Evolutionary conservation across 2,113 vertebrate species (phyloP).

Genomic region (Centropus bengalensis): DNA sequence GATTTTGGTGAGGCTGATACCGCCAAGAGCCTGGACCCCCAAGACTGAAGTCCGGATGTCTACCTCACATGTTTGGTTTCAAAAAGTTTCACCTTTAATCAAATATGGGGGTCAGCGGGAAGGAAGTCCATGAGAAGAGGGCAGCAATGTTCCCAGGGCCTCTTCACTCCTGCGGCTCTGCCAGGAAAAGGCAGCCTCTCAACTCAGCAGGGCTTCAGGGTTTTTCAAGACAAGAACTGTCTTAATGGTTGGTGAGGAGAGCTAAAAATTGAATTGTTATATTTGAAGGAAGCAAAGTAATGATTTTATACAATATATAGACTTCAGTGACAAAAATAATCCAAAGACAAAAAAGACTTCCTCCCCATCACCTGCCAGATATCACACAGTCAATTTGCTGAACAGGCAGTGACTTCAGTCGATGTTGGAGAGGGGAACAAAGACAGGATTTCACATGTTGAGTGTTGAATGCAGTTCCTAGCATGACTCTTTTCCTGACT

Average conservation of each 20-base stretch:
- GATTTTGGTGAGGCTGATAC: not conserved
- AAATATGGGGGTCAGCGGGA: not conserved
- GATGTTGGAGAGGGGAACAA: not conserved
- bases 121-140: not conserved
- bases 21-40: not conserved
- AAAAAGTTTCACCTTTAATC: not conserved
- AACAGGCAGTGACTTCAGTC: rapidly evolving
- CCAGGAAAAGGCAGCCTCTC: not conserved
- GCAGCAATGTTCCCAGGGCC: not conserved
- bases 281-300: not conserved
- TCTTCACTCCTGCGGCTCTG: not conserved
- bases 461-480: not conserved
- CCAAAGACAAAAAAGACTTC: not conserved
- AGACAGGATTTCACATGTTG: not conserved
- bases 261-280: not conserved
- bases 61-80: rapidly evolving
- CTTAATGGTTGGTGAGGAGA: not conserved
- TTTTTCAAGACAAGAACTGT: not conserved
- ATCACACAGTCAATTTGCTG: not conserved
- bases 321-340: not conserved
- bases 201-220: not conserved
- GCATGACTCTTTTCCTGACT: not conserved
- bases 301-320: not conserved
- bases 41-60: not conserved
- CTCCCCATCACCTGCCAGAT: not conserved